Conservation (phyloP, 1,140 invertebrate genomes). For the Camponotus vicinus region DNA sequence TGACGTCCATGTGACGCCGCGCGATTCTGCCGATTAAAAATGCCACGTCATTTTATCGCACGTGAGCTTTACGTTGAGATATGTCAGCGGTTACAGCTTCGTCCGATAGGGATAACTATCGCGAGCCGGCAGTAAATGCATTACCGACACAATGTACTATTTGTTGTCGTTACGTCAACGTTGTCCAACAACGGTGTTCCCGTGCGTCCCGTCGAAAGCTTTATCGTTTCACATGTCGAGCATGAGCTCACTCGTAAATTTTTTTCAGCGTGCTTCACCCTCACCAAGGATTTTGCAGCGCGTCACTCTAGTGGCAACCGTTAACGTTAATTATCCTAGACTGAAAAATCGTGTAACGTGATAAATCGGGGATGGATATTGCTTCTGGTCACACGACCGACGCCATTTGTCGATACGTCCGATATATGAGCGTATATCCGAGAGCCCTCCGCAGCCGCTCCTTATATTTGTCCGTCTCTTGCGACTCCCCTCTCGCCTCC, state of each 20-base stretch:
- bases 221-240: slow-evolving; percentile 40
- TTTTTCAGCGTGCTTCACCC: slow-evolving; percentile 29
- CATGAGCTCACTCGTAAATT: slow-evolving; percentile 27
- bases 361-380: slow-evolving; percentile 71
- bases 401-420: slow-evolving; percentile 63
- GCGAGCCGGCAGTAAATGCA: slow-evolving; percentile 26
- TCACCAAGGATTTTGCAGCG: slow-evolving; percentile 45
- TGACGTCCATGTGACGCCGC: not conserved
- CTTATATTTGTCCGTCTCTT: slow-evolving; percentile 61
- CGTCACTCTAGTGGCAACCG: slow-evolving; percentile 27
- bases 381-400: slow-evolving; percentile 47
- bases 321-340: slow-evolving; percentile 55
- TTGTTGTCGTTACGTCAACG: slow-evolving; percentile 45
- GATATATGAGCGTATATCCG: slow-evolving; percentile 28
- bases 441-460: slow-evolving; percentile 19
- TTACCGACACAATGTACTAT: slow-evolving; percentile 37
- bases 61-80: slow-evolving; percentile 21
- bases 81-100: slow-evolving; percentile 22
- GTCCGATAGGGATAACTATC: slow-evolving; percentile 44
- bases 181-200: slow-evolving; percentile 33
- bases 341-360: slow-evolving; percentile 62
- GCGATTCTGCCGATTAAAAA: not conserved
- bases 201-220: slow-evolving; percentile 39
- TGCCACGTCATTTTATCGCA: slow-evolving; percentile 23
- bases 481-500: not conserved